A percentile compares a stretch with the other conserved stretches of the same genome.
Evolutionary conservation across 2,113 vertebrate species (phyloP).

Genomic region (Cisticola juncidis): DNA sequence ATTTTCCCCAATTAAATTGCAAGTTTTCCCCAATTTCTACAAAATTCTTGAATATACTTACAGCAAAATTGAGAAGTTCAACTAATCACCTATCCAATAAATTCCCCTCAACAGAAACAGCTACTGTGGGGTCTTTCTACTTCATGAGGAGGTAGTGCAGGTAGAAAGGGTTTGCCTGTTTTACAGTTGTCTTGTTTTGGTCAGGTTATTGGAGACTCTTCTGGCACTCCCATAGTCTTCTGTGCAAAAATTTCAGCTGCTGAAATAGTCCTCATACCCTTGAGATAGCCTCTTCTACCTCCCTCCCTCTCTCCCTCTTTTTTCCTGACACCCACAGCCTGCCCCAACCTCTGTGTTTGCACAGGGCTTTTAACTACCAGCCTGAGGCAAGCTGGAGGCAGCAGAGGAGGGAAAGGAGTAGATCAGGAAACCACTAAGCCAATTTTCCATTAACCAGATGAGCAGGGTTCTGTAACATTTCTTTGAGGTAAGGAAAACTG

Average conservation of each 20-base stretch:
- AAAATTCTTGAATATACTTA: neutral
- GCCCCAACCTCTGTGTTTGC: neutral
- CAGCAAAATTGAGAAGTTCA: neutral
- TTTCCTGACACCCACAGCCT: neutral
- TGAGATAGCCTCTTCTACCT: neutral
- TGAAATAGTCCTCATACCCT: neutral
- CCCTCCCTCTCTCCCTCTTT: neutral
- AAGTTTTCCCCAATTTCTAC: neutral
- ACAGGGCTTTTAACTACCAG: neutral
- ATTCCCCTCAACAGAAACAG: neutral
- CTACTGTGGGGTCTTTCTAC: neutral
- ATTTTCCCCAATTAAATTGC: neutral
- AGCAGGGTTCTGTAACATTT: neutral
- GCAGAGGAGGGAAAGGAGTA: neutral
- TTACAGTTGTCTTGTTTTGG: neutral
- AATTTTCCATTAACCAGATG: neutral
- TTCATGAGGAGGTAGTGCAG: neutral
- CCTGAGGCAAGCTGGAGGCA: neutral
- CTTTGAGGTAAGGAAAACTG: neutral
- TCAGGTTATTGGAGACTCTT: neutral
- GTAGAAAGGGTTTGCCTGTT: neutral
- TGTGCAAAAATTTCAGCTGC: neutral
- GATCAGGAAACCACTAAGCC: neutral
- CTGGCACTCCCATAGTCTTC: neutral
- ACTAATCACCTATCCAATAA: neutral